These are phyloP conservation scores for Melitaea athalia DNA, from an alignment of 2,888 invertebrate genomes.

Conservation along the genomic window DNA sequence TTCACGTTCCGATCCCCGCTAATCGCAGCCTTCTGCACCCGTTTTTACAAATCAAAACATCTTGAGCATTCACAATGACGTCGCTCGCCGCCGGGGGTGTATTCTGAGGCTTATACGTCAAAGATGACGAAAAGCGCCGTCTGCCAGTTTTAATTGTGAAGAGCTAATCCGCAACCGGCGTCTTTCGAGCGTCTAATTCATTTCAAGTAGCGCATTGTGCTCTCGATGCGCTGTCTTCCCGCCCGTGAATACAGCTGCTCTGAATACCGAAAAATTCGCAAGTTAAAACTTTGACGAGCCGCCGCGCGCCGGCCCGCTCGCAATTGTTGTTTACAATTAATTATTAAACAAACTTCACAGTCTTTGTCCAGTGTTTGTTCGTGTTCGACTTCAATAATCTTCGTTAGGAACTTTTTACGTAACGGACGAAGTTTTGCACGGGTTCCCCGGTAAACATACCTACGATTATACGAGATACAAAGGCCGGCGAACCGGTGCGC, in stretches of 20 bases:
- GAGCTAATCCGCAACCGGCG: slow-evolving; percentile 60
- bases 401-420: slow-evolving; percentile 41
- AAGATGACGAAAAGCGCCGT: slow-evolving; percentile 54
- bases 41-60: slow-evolving; percentile 56
- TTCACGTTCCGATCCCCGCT: slow-evolving; percentile 36
- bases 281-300: slow-evolving; percentile 29
- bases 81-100: slow-evolving; percentile 52
- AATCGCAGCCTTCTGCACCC: slow-evolving; percentile 42
- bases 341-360: slow-evolving; percentile 29
- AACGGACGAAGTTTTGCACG: slow-evolving; percentile 47
- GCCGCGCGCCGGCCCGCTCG: slow-evolving; percentile 5
- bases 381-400: slow-evolving; percentile 28
- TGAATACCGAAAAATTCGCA: slow-evolving; percentile 38
- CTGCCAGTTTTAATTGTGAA: slow-evolving; percentile 66
- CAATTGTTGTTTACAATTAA: slow-evolving; percentile 33
- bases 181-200: slow-evolving; percentile 70
- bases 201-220: slow-evolving; percentile 66
- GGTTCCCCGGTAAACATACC: slow-evolving; percentile 50
- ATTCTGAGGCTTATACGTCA: slow-evolving; percentile 52
- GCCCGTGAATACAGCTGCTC: slow-evolving; percentile 55
- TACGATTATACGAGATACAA: slow-evolving; percentile 62
- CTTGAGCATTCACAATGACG: slow-evolving; percentile 52
- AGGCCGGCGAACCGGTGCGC: slow-evolving; percentile 66
- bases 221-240: slow-evolving; percentile 42
- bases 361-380: slow-evolving; percentile 16